A percentile compares a stretch with the other conserved stretches of the same genome.
Evolutionary conservation across 2,797 vertebrate species (phyloP).

Genomic region (Gymnopithys bicolor): DNA sequence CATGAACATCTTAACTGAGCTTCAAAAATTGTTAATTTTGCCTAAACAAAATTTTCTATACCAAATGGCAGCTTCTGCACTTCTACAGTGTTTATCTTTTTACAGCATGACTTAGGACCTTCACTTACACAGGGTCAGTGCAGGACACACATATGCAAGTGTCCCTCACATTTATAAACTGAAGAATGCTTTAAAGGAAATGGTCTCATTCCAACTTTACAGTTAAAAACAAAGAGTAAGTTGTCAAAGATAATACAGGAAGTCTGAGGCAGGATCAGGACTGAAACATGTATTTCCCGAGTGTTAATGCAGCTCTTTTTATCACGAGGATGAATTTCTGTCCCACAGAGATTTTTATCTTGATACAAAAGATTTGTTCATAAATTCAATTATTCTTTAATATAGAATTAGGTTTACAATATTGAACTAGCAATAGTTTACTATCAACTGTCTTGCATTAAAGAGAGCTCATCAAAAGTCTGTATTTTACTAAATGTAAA

Average conservation of each 20-base stretch:
- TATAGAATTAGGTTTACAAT: not conserved
- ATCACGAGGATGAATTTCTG: not conserved
- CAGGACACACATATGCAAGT: not conserved
- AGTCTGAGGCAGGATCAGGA: not conserved
- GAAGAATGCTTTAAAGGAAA: conserved; percentile 13
- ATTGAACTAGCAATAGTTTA: not conserved
- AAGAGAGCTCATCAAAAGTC: not conserved
- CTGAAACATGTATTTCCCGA: not conserved
- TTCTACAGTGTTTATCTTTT: not conserved
- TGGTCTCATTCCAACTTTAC: not conserved
- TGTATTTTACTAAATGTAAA: conserved; percentile 17
- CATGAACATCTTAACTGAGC: not conserved
- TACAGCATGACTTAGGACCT: not conserved
- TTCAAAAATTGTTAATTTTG: not conserved
- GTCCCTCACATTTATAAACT: not conserved
- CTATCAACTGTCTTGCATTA: not conserved
- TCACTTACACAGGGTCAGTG: not conserved
- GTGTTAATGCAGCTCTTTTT: not conserved
- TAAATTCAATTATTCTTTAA: not conserved
- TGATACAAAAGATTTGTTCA: not conserved
- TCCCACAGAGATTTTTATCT: not conserved
- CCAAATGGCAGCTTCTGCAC: not conserved
- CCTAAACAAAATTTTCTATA: not conserved
- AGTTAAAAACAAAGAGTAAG: not conserved
- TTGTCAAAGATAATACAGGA: conserved; percentile 31